Base-by-base conservation (phyloP, 2,113 vertebrate genomes). In the Labeo catla region DNA sequence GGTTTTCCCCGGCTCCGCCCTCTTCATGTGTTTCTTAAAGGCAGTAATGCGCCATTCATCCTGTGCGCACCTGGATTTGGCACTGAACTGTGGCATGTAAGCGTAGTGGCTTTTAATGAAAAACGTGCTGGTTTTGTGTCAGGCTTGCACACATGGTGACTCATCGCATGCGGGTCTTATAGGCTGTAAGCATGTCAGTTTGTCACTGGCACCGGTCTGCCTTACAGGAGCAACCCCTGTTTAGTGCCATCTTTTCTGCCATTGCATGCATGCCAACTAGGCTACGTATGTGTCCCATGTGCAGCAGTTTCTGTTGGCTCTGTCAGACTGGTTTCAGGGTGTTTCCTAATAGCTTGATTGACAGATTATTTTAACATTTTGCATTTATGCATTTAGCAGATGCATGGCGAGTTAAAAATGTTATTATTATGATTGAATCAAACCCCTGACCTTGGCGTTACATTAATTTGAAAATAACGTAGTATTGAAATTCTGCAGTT, bases 1-100 rank as follows among this genome's bases (percentile, higher is more conserved):
- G 97, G 97, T 97, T 98, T 99, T 98, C 97, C 97, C 97, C 96
- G 95, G 95, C 97, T 97, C 97, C 97, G 93, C 97, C 97, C 95
- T 96, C 97, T 80, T 94, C 95, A 92, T 93, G 94, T 95, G 92
- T 93, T 90, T 93, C 91, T 90, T 90, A 47, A 89, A 90, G 90
- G 87, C 91, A 86, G 80, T 76, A 89, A 90, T 84, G 90, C 88
- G 91, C 92, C 85, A 86, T 91, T 89, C 76, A 74, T 61, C 57
- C 81, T 10, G 81, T 89, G 89, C 91, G 86, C 87, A 88, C 89
- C 80, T 90, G 91, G 91, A 88, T 88, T 86, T 85, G 84, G 85
- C 87, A 19, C 52, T 59, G 28, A 57, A 74, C 57, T 12, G 68
- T 84, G 13, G 5, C 12, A 16, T 54, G 12, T 28, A 16, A 4